Evolutionary conservation across 2,113 vertebrate species (phyloP), one percentile per base, ranked within the genome.

Genomic region (Lepus timidus): DNA sequence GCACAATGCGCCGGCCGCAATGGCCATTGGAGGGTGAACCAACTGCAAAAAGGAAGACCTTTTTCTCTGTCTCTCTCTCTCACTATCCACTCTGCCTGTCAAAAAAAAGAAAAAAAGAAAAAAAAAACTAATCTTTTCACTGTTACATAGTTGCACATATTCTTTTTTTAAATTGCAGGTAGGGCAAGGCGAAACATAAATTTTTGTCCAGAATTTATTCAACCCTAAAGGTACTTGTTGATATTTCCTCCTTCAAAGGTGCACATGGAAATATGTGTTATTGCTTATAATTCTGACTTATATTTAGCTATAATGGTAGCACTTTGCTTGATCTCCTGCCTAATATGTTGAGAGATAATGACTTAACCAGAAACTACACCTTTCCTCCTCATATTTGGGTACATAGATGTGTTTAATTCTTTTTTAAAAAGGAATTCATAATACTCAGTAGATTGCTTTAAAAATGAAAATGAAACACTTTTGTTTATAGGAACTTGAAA

Each of bases 381-480:
- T 51, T 86, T 44, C 6, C 33, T 61, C 64, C 6, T 10, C n/a
- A 20, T 64, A 68, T 68, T 93, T 81, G 16, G 23, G 2, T 51
- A 62, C 19, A 16, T 58, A 65, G 13, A 12, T 33, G 8, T 27
- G 19, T 80, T 73, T 52, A 20, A 39, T 68, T 58, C 3, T 65
- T 70, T n/a, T 27, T 19, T 58, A 27, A 44, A 85, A 55, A 33
- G 55, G 19, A 67, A 62, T 17, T 31, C n/a, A 31, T 10, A 31
- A 20, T 65, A 68, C 44, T n/a, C 71, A 49, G 65, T 39, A 83
- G 64, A 55, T 8, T 68, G 64, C 3, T 74, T 27, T 65, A 14
- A 51, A 88, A 91, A 91, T 73, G 64, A 55, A 12, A 91, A 71
- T 71, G 29, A 84, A 91, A 88, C 10, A 12, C 36, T 79, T 65